A percentile compares a stretch with the other conserved stretches of the same genome.
Conservation (phyloP, 2,888 invertebrate species). For the Drosophila putrida region DNA sequence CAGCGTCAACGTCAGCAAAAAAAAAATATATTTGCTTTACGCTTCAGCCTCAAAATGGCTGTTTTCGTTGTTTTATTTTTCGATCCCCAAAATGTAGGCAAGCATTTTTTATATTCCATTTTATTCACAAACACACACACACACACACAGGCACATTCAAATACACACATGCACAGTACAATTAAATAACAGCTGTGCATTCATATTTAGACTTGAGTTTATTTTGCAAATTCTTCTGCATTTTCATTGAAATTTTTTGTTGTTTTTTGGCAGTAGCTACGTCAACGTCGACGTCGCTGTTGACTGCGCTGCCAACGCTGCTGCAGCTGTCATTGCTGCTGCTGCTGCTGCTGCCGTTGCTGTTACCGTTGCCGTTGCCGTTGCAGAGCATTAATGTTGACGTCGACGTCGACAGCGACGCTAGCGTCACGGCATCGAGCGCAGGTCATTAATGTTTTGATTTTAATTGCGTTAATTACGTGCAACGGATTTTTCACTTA, state of each 20-base stretch:
- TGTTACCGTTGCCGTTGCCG: not conserved
- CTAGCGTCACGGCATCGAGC: slow-evolving; percentile 57
- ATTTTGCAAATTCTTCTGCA: slow-evolving; percentile 15
- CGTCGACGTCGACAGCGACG: slow-evolving; percentile 42
- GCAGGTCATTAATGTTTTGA: slow-evolving; percentile 85
- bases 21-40: slow-evolving; percentile 29
- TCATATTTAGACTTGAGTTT: slow-evolving; percentile 40
- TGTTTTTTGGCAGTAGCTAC: not conserved
- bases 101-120: slow-evolving; percentile 24
- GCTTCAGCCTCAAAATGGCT: slow-evolving; percentile 68
- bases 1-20: slow-evolving; percentile 32
- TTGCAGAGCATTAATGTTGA: slow-evolving; percentile 18
- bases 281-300: not conserved
- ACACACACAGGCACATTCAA: slow-evolving; percentile 2
- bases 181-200: slow-evolving; percentile 53
- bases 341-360: not conserved
- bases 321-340: not conserved
- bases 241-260: slow-evolving; percentile 5
- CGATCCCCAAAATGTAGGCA: slow-evolving; percentile 68
- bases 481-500: slow-evolving; percentile 83
- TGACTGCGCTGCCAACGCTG: not conserved
- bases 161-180: slow-evolving; percentile 18
- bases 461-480: slow-evolving; percentile 85
- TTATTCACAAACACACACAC: slow-evolving; percentile 1
- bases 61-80: slow-evolving; percentile 31